Conservation (phyloP, 2,888 invertebrate genomes). For the Synanthedon vespiformis region DNA sequence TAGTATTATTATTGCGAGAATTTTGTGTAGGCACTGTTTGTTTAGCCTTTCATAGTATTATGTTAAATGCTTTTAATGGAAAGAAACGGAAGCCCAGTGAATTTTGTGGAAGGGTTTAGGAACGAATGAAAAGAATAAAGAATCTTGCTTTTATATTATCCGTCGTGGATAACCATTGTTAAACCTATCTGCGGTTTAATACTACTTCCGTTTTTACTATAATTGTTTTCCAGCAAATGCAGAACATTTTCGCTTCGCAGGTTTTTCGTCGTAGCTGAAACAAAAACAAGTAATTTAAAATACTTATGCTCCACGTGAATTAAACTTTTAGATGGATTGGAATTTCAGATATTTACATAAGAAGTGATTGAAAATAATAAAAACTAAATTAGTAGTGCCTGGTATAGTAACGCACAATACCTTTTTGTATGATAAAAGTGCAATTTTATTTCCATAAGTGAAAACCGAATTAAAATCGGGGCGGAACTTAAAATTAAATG, state of each 20-base stretch:
- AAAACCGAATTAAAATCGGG: no score
- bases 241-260: constrained; percentile 24
- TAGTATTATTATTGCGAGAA: constrained; percentile 7
- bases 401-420: no score
- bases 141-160: constrained; percentile 25
- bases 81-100: constrained; percentile 12
- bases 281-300: constrained; percentile 16
- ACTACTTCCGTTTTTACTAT: constrained; percentile 23
- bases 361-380: no score
- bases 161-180: constrained; percentile 39
- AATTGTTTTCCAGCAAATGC: constrained; percentile 17
- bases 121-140: constrained; percentile 17
- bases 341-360: no score
- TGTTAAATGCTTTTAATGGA: constrained; percentile 5
- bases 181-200: constrained; percentile 38
- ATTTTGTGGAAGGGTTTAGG: constrained; percentile 19
- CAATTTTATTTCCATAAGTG: no score
- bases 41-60: constrained; percentile 4
- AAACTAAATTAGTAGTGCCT: no score
- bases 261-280: constrained; percentile 25
- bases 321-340: no score
- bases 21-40: constrained; percentile 16
- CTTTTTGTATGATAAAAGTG: no score
- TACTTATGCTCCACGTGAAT: neutral
- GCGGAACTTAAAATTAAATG: no score